Percentiles rank a stretch among this genome's conserved stretches.
phyloP scores from a whole-genome alignment of 2,797 vertebrate genomes.

The Dicrostonyx torquatus region DNA sequence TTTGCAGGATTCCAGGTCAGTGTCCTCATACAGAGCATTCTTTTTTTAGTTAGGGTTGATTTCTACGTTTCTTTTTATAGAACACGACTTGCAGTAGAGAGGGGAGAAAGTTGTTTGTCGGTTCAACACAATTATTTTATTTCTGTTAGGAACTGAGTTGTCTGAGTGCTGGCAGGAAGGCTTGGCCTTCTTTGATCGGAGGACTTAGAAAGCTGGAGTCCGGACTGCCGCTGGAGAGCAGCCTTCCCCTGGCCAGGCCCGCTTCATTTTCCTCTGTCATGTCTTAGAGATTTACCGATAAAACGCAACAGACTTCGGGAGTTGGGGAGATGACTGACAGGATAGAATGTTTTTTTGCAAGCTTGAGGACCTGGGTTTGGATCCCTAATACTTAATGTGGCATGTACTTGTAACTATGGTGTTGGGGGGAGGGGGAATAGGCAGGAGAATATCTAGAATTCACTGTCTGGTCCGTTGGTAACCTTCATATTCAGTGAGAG shows the following conservation, averaged over 20 bases:
- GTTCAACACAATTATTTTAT: conserved; percentile 4
- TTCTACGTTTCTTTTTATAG: conserved; percentile 80
- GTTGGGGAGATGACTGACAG: neutral
- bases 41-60: conserved; percentile 78
- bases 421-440: neutral
- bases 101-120: conserved; percentile 35
- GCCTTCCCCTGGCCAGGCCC: neutral
- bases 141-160: neutral
- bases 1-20: conserved; percentile 77
- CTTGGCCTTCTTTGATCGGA: neutral
- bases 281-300: conserved; percentile 22
- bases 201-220: conserved; percentile 28
- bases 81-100: conserved; percentile 36
- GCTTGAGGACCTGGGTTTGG: neutral
- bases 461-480: neutral
- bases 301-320: neutral
- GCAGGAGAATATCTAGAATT: neutral
- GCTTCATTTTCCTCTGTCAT: neutral
- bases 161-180: neutral
- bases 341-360: neutral
- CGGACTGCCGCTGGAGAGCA: neutral
- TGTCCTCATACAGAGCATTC: conserved; percentile 69
- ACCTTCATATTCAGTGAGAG: neutral
- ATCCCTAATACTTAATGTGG: neutral
- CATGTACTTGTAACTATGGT: neutral